Conservation (phyloP, 2,888 invertebrate species). For the Megaustenia siamemsis region DNA sequence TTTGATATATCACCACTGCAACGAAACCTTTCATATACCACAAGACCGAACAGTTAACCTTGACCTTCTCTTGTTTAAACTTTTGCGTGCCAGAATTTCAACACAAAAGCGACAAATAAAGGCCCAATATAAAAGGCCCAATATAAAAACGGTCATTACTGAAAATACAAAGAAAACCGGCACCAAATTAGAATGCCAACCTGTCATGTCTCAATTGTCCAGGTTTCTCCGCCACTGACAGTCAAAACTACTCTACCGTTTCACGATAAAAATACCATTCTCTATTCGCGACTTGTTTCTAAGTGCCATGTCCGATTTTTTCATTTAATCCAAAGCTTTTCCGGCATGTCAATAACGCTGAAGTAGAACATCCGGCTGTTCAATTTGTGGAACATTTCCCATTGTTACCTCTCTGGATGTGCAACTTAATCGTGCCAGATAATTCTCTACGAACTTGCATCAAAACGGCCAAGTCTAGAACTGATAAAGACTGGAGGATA, state of each 20-base stretch:
- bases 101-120: background rate
- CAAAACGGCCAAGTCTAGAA: too few species aligned
- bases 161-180: background rate
- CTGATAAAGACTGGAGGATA: too few species aligned
- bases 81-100: too few species aligned
- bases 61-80: too few species aligned
- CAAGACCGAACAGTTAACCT: too few species aligned
- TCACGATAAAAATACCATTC: background rate
- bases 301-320: background rate
- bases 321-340: background rate
- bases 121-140: background rate
- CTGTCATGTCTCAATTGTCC: background rate
- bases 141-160: background rate
- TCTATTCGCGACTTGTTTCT: background rate
- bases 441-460: too few species aligned
- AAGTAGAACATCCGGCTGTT: background rate
- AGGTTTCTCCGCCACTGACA: background rate
- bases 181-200: background rate
- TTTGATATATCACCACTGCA: too few species aligned
- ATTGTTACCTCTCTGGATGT: background rate
- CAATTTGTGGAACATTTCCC: background rate
- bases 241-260: background rate
- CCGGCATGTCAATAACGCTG: constrained; percentile 1
- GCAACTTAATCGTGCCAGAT: too few species aligned
- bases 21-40: too few species aligned